Base-by-base conservation (phyloP, 2,888 invertebrate genomes). In the Drosophila flavopinicola region DNA sequence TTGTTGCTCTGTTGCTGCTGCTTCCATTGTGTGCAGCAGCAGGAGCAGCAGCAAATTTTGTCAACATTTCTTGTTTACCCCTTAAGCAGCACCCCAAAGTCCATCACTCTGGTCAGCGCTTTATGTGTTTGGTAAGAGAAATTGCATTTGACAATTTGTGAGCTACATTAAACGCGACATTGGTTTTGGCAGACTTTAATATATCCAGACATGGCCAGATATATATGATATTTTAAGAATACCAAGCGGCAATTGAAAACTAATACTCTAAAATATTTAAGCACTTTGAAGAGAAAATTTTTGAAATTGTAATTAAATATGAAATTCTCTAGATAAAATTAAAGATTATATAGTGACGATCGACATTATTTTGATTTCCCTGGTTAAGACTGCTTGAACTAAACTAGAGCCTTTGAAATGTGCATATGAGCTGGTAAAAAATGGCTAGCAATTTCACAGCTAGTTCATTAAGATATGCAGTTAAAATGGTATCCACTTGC, bases 31-130 rank as follows among this genome's bases (percentile, higher is more conserved):
- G 75, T 71, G 64, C 67, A 71, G 20, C 20, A 71, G 20, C 20
- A 20, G 20, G 4, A 20, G 66, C 66, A 75, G 75, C 75, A 74
- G 75, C 78, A 78, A 78, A 70, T 75, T 51, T 67, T 82, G 74
- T 71, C 83, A 67, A 71, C 75, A 78, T 76, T 76, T 71, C 53
- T 58, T 65, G 35, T 47, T 56, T 60, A 54, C 29, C 3, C 29
- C 6, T 20, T 29, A 37, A 23, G 13, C 30, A 3, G 9, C 44
- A 6, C 27, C 2, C 11, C 11, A 15, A 15, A 23, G 11, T 10
- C 25, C 23, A n/a, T n/a, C n/a, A n/a, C n/a, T n/a, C n/a, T n/a
- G 29, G 44, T 44, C 20, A 30, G 10, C 20, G 20, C 29, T 25
- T 48, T 17, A 45, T 47, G 49, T 45, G 33, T 33, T 49, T 41